Conservation (phyloP, 2,888 invertebrate genomes). For the Polyommatus icarus region DNA sequence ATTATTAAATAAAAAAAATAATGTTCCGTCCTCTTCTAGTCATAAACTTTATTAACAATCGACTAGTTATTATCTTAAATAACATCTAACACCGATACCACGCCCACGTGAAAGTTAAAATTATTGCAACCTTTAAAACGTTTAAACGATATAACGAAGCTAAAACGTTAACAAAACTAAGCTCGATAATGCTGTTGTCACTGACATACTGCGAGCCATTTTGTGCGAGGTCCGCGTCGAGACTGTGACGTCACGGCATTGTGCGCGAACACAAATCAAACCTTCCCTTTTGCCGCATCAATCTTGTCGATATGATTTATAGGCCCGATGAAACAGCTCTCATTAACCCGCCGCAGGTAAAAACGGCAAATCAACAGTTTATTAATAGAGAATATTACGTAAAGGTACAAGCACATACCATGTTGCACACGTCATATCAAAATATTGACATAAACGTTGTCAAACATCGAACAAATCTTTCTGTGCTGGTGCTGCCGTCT, state of each 20-base stretch:
- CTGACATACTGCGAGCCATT: slow-evolving; percentile 24
- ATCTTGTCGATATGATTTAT: slow-evolving; percentile 70
- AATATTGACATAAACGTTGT: no score
- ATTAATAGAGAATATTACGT: slow-evolving; percentile 26
- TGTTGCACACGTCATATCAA: no score
- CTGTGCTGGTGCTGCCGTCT: no score
- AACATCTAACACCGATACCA: background rate
- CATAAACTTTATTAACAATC: background rate
- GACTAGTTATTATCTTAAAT: background rate
- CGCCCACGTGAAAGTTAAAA: background rate
- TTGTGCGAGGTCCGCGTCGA: slow-evolving; percentile 35
- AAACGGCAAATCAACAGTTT: slow-evolving; percentile 44
- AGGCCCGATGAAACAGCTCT: slow-evolving; percentile 58
- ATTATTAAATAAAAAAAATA: no score
- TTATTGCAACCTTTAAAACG: background rate
- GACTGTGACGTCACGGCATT: slow-evolving; percentile 62
- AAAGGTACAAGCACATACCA: no score
- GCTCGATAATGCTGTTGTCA: background rate
- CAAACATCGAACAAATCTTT: no score
- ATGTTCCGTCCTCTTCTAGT: no score
- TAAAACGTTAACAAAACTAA: background rate
- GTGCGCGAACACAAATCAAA: slow-evolving; percentile 66
- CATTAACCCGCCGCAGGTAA: slow-evolving; percentile 61
- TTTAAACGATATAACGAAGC: background rate
- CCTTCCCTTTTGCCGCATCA: slow-evolving; percentile 65